These are phyloP conservation scores for Stichopus horrens DNA, from an alignment of 53 echinoderm and acorn worm genomes.

Conservation along the genomic window DNA sequence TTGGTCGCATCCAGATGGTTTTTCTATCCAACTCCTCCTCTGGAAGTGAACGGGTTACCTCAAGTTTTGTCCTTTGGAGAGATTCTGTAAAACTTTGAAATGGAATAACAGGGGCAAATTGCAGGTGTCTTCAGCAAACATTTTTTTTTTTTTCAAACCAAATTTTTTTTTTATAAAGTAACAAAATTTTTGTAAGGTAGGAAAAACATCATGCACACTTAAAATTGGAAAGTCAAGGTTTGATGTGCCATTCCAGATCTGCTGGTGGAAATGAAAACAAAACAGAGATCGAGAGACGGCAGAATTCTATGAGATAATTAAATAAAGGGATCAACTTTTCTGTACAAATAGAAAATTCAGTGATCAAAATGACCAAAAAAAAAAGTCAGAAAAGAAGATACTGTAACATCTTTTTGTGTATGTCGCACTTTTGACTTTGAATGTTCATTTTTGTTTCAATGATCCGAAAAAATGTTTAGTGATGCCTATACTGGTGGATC, in stretches of 20 bases:
- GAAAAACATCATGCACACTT: neutral
- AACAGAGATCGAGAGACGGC: neutral
- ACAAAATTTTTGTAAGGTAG: conserved; percentile 3
- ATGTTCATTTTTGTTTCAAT: neutral
- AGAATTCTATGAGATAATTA: too few relatives aligned
- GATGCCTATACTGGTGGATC: neutral
- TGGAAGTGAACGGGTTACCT: neutral
- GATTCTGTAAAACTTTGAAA: neutral
- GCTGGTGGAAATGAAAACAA: neutral
- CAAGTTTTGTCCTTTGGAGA: neutral
- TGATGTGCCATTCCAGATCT: neutral
- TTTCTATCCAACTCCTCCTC: neutral
- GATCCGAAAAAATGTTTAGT: neutral
- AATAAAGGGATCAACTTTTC: neutral
- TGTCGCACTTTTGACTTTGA: neutral
- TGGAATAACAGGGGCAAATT: conserved; percentile 26
- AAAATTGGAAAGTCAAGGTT: neutral
- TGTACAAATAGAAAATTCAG: neutral
- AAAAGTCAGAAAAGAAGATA: neutral
- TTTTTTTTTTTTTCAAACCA: neutral
- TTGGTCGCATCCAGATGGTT: neutral
- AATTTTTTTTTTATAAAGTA: neutral
- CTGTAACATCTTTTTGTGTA: neutral
- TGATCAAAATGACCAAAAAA: neutral
- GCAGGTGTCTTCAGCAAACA: conserved; percentile 37